Evolutionary conservation across 2,113 vertebrate species (phyloP).

Genomic region (Tyto alba): DNA sequence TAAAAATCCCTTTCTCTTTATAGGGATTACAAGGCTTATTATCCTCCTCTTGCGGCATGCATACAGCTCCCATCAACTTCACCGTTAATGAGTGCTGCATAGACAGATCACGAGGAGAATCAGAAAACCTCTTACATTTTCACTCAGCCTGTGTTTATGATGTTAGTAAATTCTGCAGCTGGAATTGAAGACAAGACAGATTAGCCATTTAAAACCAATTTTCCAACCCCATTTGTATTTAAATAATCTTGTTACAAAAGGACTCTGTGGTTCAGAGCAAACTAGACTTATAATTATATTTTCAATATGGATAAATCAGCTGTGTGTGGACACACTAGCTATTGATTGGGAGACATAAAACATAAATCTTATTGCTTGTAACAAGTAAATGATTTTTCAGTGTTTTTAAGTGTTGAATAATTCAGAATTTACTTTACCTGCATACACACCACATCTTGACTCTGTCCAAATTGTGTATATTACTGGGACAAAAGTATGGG

Average conservation of each 20-base stretch:
- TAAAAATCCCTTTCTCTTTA: slow-evolving; percentile 22
- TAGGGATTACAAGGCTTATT: slow-evolving; percentile 42
- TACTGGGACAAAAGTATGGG: background rate
- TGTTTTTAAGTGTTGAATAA: slow-evolving; percentile 61
- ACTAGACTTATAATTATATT: slow-evolving; percentile 60
- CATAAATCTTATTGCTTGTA: slow-evolving; percentile 41
- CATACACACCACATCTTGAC: background rate
- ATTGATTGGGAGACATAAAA: slow-evolving; percentile 36
- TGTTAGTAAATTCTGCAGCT: slow-evolving; percentile 64
- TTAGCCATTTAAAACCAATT: slow-evolving; percentile 70
- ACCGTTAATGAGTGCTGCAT: background rate
- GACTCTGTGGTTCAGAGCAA: slow-evolving; percentile 39
- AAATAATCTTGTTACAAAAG: slow-evolving; percentile 64
- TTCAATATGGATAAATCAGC: slow-evolving; percentile 52
- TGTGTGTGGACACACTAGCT: slow-evolving; percentile 13
- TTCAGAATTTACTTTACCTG: slow-evolving; percentile 58
- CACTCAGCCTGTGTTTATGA: slow-evolving; percentile 52
- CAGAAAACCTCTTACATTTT: slow-evolving; percentile 39
- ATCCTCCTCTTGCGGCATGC: background rate
- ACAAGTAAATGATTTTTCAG: slow-evolving; percentile 46
- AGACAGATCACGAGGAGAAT: background rate
- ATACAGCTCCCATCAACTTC: slow-evolving; percentile 25
- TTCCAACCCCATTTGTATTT: slow-evolving; percentile 63
- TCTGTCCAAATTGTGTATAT: slow-evolving; percentile 4
- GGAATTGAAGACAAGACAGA: slow-evolving; percentile 54